Conservation (phyloP, 2,888 invertebrate genomes). For the Latrodectus hesperus region DNA sequence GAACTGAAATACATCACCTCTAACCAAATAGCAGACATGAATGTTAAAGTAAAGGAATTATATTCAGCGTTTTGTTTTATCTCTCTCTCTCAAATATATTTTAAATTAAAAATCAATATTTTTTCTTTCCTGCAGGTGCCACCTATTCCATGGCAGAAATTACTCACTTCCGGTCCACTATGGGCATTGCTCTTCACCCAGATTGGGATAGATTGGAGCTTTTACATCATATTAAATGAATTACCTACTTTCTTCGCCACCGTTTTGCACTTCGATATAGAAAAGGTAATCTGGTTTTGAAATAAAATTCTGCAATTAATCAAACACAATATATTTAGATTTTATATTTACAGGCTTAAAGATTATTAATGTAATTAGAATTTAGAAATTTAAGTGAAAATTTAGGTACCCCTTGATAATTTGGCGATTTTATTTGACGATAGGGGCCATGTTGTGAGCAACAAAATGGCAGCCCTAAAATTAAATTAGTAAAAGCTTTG, state of each 20-base stretch:
- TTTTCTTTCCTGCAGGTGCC: conserved; percentile 80
- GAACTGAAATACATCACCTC: neutral
- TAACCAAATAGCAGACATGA: neutral
- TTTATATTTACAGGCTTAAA: too few relatives aligned
- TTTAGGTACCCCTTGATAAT: too few relatives aligned
- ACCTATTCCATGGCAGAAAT: conserved; percentile 83
- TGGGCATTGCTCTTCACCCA: conserved; percentile 84
- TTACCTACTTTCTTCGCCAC: conserved; percentile 86
- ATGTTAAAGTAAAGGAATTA: neutral
- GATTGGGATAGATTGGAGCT: conserved; percentile 86
- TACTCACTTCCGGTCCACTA: conserved; percentile 81
- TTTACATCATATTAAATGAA: conserved; percentile 89
- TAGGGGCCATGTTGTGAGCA: too few relatives aligned
- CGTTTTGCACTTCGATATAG: conserved; percentile 79
- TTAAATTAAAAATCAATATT: neutral
- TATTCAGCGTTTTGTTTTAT: too few relatives aligned
- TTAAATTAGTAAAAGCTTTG: too few relatives aligned
- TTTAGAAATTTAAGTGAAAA: too few relatives aligned
- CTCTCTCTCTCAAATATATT: neutral
- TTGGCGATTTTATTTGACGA: too few relatives aligned
- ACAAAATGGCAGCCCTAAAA: too few relatives aligned
- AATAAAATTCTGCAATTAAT: too few relatives aligned
- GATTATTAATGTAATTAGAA: too few relatives aligned
- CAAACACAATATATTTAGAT: too few relatives aligned
- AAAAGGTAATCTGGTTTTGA: conserved; percentile 4